Conservation (phyloP, 2,888 invertebrate species). For the Nemotelus nigrinus region DNA sequence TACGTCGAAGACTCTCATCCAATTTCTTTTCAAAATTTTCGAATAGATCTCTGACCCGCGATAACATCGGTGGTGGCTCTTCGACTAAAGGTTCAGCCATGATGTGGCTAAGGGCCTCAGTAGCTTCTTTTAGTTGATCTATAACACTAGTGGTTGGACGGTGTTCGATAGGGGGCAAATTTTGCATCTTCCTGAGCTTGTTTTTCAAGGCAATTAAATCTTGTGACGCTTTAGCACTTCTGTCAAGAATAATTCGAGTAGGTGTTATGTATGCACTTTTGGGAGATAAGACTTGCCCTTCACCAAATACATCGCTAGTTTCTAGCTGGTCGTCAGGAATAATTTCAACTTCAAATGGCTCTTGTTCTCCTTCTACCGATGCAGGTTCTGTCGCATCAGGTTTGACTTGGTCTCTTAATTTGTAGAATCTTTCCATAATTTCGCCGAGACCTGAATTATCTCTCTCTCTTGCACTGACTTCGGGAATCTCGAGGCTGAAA, state of each 20-base stretch:
- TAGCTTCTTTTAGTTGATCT: background rate
- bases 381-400: background rate
- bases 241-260: background rate
- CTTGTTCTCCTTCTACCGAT: background rate
- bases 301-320: slow-evolving; percentile 29
- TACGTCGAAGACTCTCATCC: slow-evolving; percentile 28
- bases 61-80: background rate
- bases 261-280: slow-evolving; percentile 6
- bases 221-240: slow-evolving; percentile 19
- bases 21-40: slow-evolving; percentile 37
- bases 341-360: background rate
- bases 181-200: background rate
- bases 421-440: background rate
- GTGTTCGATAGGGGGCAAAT: slow-evolving; percentile 19
- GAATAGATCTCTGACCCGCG: slow-evolving; percentile 20
- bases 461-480: background rate
- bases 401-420: background rate
- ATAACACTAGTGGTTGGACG: background rate
- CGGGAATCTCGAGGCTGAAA: background rate
- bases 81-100: slow-evolving; percentile 19
- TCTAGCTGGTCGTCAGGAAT: background rate
- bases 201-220: slow-evolving; percentile 7
- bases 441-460: background rate
- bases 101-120: background rate
- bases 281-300: slow-evolving; percentile 17